Evolutionary conservation across 1,140 invertebrate genomes (phyloP), one percentile per base, ranked within the genome.

Genomic region (Drosophila obscura): DNA sequence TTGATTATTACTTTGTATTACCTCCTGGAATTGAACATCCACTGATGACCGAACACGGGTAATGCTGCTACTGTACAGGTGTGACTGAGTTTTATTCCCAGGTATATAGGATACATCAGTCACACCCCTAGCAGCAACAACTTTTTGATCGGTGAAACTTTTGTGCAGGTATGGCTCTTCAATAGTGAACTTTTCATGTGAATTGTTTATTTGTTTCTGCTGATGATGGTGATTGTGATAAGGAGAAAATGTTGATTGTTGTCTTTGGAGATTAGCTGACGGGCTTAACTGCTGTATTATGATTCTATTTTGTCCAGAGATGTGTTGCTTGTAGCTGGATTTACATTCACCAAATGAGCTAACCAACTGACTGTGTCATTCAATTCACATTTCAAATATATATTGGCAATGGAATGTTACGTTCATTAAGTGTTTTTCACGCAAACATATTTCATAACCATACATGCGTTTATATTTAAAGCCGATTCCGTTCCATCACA

Each of bases 1-100:
- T 74, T 93, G 78, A 69, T 77, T 79, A 82, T 67, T 77, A 73
- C 41, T 48, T 45, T 59, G 26, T 9, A 16, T 63, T 67, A 71
- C 75, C 56, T 46, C 71, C 44, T 61, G 65, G 31, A 75, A 77
- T n/a, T 45, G 39, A 16, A 28, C 57, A 26, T 76, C 52, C 45
- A 60, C 43, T 19, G 9, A 26, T n/a, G 53, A n/a, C 44, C 49
- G 15, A 16, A 52, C 59, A 19, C 59, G 48, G 57, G 45, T 62
- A 44, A 44, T 65, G 51, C 26, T 53, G 55, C 28, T 58, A 44
- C 51, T 68, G 26, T 55, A 41, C 48, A 44, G n/a, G 22, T 57
- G 53, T 43, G 65, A 35, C 48, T 53, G 39, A 15, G 60, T 39
- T 24, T 64, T 65, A 24, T 56, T 49, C 68, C 35, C 71, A 39